Conservation (phyloP, 2,113 vertebrate genomes). For the Nothocercus julius region DNA sequence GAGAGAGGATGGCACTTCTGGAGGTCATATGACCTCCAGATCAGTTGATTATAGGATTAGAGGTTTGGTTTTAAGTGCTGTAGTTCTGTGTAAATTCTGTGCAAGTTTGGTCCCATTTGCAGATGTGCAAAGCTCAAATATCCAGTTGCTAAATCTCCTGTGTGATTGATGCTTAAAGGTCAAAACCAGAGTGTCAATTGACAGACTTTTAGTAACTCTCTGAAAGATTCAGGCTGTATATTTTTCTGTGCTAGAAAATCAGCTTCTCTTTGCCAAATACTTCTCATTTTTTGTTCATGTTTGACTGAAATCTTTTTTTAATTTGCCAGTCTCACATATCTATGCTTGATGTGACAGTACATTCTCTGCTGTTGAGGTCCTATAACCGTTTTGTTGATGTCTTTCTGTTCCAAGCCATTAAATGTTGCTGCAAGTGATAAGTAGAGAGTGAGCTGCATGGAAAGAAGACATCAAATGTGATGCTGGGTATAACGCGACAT, state of each 20-base stretch:
- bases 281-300: background rate
- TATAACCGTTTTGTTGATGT: rapidly evolving
- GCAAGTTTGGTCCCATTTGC: background rate
- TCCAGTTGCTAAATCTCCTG: background rate
- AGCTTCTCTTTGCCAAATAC: background rate
- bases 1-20: background rate
- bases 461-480: background rate
- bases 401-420: background rate
- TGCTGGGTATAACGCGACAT: background rate
- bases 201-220: background rate
- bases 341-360: background rate
- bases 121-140: background rate
- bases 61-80: background rate
- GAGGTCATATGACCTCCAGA: background rate
- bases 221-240: background rate
- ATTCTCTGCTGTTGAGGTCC: background rate
- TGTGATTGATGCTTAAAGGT: background rate
- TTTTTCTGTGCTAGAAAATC: background rate
- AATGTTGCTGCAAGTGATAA: background rate
- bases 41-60: background rate
- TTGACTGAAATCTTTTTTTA: background rate
- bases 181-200: background rate
- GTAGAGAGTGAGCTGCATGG: background rate
- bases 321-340: background rate
- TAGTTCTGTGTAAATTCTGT: background rate